Evolutionary conservation across 2,888 invertebrate genomes (phyloP).

Genomic region (Microplitis deprimator): DNA sequence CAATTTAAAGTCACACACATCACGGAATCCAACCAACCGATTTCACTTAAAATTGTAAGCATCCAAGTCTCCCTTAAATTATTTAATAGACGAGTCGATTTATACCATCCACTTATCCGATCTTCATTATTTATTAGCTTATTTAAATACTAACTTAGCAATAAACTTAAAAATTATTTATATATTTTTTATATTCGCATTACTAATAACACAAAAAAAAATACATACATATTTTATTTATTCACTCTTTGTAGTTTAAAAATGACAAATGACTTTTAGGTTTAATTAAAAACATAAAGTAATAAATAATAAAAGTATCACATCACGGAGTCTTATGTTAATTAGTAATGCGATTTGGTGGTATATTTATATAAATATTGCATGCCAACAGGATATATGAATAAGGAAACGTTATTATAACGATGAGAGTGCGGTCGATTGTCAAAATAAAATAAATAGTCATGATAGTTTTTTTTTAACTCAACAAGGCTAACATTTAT

Average conservation of each 20-base stretch:
- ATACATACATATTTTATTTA: background rate
- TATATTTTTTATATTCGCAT: background rate
- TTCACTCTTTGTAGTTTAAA: background rate
- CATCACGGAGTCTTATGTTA: background rate
- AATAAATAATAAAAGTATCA: background rate
- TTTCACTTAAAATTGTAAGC: slow-evolving; percentile 4
- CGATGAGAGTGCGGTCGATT: slow-evolving; percentile 47
- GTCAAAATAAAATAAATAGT: slow-evolving; percentile 50
- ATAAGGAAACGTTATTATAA: slow-evolving; percentile 18
- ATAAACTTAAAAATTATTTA: background rate
- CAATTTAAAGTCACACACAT: slow-evolving; percentile 38
- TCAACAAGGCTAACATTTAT: slow-evolving; percentile 72
- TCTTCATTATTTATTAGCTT: background rate
- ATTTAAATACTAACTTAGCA: background rate
- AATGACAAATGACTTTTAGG: background rate
- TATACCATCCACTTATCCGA: slow-evolving; percentile 7
- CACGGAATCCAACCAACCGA: slow-evolving; percentile 20
- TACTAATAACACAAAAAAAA: background rate
- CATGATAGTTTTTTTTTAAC: slow-evolving; percentile 63
- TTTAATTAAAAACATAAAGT: slow-evolving; percentile 2
- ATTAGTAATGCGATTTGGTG: background rate
- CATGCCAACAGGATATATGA: slow-evolving; percentile 41
- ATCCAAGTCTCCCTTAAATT: background rate
- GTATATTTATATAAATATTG: slow-evolving; percentile 33
- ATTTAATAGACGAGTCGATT: slow-evolving; percentile 15